Percentiles rank a stretch among this genome's conserved stretches.
phyloP scores from a whole-genome alignment of 2,888 invertebrate genomes.

The Sycophila texana region DNA sequence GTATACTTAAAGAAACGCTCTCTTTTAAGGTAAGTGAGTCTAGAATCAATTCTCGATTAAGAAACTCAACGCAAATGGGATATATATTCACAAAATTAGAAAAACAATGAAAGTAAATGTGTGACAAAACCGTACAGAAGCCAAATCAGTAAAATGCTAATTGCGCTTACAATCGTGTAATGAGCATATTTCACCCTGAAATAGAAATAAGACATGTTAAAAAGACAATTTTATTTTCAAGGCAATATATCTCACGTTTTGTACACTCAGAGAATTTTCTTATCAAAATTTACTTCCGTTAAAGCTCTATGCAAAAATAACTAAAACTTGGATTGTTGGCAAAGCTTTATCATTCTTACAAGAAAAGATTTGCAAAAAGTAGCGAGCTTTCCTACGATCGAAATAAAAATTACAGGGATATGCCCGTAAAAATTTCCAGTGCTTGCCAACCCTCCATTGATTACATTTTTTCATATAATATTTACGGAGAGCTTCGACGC shows the following conservation, averaged over 20 bases:
- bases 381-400: too few relatives aligned
- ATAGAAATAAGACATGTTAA: conserved; percentile 31
- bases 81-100: background rate
- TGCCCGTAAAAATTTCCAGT: too few relatives aligned
- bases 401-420: too few relatives aligned
- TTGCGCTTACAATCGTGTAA: conserved; percentile 61
- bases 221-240: background rate
- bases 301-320: too few relatives aligned
- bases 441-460: too few relatives aligned
- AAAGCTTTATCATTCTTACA: too few relatives aligned
- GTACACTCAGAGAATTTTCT: too few relatives aligned
- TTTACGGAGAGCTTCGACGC: background rate
- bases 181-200: conserved; percentile 67
- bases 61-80: background rate
- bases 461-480: background rate
- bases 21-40: too few relatives aligned
- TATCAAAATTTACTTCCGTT: too few relatives aligned
- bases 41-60: background rate
- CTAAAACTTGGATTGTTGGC: too few relatives aligned
- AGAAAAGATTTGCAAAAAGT: background rate
- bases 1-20: too few relatives aligned
- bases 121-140: background rate
- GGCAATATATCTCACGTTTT: background rate
- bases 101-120: background rate
- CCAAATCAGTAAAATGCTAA: conserved; percentile 59